Conservation (phyloP, 2,888 invertebrate genomes). For the Drosophila ezoana region DNA sequence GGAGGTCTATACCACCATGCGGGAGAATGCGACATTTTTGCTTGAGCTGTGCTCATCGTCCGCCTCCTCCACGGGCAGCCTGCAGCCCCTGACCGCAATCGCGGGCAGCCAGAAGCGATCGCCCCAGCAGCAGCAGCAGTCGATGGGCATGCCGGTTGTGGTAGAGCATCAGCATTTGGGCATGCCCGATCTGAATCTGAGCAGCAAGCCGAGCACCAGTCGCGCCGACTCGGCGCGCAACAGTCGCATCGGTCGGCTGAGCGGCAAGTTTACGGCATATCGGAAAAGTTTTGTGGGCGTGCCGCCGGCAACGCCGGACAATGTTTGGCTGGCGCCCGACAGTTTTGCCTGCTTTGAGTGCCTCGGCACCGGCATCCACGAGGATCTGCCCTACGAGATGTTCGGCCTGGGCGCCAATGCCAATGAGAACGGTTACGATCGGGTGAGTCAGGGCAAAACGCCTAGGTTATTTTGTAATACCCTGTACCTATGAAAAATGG, state of each 20-base stretch:
- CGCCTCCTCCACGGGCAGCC: slow-evolving; percentile 73
- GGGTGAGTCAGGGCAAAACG: slow-evolving; percentile 67
- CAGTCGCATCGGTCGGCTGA: slow-evolving; percentile 81
- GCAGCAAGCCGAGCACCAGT: slow-evolving; percentile 84
- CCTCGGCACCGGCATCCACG: slow-evolving; percentile 82
- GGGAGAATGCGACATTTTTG: slow-evolving; percentile 97
- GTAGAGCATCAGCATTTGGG: slow-evolving; percentile 82
- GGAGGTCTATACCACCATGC: slow-evolving; percentile 88
- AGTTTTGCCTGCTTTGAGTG: slow-evolving; percentile 84
- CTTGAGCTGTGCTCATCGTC: slow-evolving; percentile 90
- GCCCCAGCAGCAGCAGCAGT: slow-evolving; percentile 65
- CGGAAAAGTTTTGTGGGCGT: slow-evolving; percentile 83
- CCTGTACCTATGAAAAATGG: background rate
- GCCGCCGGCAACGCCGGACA: slow-evolving; percentile 81
- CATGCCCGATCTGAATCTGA: slow-evolving; percentile 80
- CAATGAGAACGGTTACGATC: slow-evolving; percentile 83
- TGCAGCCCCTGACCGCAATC: slow-evolving; percentile 6
- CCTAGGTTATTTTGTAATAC: too few relatives aligned
- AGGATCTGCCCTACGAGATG: slow-evolving; percentile 85
- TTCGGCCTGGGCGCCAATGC: slow-evolving; percentile 82
- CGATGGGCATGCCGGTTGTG: slow-evolving; percentile 83
- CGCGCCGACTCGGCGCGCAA: slow-evolving; percentile 82
- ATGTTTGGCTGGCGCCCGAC: slow-evolving; percentile 84
- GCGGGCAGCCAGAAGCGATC: slow-evolving; percentile 71
- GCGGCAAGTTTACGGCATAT: slow-evolving; percentile 68